Evolutionary conservation across 2,888 invertebrate genomes (phyloP).

Genomic region (Dryobota labecula): DNA sequence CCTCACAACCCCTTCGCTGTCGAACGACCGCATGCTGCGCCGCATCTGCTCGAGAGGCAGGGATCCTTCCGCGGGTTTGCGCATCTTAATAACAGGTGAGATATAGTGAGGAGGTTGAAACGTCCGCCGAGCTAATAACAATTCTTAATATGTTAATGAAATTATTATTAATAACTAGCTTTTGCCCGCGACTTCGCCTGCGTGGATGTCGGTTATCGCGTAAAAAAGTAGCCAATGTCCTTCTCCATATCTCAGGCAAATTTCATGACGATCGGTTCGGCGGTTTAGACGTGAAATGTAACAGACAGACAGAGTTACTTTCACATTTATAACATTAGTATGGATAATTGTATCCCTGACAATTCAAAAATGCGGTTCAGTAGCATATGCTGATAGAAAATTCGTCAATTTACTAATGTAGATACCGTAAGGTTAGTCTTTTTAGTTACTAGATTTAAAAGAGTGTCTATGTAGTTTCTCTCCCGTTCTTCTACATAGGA

Average conservation of each 20-base stretch:
- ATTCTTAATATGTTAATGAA: not conserved
- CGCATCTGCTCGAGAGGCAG: conserved; percentile 98
- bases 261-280: too few species aligned
- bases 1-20: conserved; percentile 97
- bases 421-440: not conserved
- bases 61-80: conserved; percentile 98
- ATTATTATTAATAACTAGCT: not conserved
- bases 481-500: not conserved
- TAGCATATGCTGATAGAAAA: not conserved
- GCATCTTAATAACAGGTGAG: conserved; percentile 92
- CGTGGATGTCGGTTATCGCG: too few species aligned
- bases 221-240: too few species aligned
- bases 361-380: not conserved
- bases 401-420: not conserved
- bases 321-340: too few species aligned
- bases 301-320: too few species aligned
- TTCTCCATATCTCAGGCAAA: too few species aligned
- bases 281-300: too few species aligned
- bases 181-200: too few species aligned
- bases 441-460: not conserved
- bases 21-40: conserved; percentile 98
- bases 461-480: not conserved
- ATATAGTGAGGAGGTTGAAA: not conserved
- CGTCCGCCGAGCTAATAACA: not conserved
- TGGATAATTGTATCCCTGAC: not conserved